Conservation (phyloP, 2,888 invertebrate species). For the Synanthedon tipuliformis region DNA sequence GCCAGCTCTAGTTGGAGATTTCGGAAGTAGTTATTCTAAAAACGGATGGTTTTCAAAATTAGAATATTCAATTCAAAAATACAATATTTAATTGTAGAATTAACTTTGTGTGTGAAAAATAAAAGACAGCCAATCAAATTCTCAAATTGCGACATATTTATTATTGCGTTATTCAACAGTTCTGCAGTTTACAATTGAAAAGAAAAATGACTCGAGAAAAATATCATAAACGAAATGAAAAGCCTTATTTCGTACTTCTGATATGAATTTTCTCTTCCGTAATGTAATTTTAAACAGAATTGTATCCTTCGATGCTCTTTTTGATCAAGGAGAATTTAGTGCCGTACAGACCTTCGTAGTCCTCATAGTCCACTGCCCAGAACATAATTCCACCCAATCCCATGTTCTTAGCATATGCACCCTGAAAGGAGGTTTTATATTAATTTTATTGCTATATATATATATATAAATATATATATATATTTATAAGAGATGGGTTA, state of each 20-base stretch:
- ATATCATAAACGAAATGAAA: background rate
- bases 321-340: constrained; percentile 63
- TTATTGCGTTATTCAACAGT: background rate
- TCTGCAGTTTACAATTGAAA: background rate
- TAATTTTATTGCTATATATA: too few relatives aligned
- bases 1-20: too few relatives aligned
- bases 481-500: too few relatives aligned
- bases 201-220: background rate
- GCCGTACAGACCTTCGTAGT: constrained; percentile 70
- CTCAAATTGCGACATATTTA: background rate
- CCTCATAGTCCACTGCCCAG: constrained; percentile 79
- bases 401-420: constrained; percentile 5
- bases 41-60: too few relatives aligned
- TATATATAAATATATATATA: too few relatives aligned
- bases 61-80: too few relatives aligned
- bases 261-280: background rate
- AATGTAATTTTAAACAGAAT: constrained; percentile 2
- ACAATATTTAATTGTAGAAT: background rate
- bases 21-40: too few relatives aligned
- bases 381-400: constrained; percentile 74
- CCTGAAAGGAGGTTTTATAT: constrained; percentile 3
- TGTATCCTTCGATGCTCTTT: constrained; percentile 8
- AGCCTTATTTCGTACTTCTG: too few relatives aligned
- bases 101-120: background rate
- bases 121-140: background rate